Base-by-base conservation (phyloP, 2,888 invertebrate species). In the Augochlorella aurata region DNA sequence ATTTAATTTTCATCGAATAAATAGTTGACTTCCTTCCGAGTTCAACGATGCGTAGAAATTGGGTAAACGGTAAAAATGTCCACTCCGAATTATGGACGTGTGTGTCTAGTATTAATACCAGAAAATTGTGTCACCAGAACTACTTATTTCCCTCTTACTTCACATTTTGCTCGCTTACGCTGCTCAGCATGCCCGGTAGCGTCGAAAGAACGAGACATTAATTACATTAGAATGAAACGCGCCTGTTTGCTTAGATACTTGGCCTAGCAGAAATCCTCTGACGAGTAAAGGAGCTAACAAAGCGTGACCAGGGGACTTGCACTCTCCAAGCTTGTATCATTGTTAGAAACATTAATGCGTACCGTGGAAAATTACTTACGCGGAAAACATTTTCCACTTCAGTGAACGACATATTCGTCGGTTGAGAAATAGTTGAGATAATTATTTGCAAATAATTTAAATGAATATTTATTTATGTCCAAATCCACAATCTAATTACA, bases 211-310 rank as follows among this genome's bases (percentile, higher is more conserved):
- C 65, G 50, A 75, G 71, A 80, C 74, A 75, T 82, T 82, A 80
- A 82, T 72, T 75, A 72, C 81, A 70, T 82, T 80, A 80, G 71
- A 75, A 82, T 47, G 68, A 72, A 80, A 82, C 80, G 49, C 71
- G 67, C 21, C 18, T 68, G 50, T 49, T 80, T 80, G 68, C 61
- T 71, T 54, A 66, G 81, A 75, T 75, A 75, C 81, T 80, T 75
- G 74, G 63, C 72, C 52, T 61, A 68, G 81, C 74, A 72, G 80
- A 75, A 69, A 80, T 80, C 49, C 81, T 65, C 71, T 63, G 21
- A 74, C 80, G 65, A 49, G 54, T 75, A 50, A 75, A 67, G 71
- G 74, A 74, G 74, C 49, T 49, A 52, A 29, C 74, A 50, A 21
- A 49, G 66, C 47, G 49, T 29, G 18, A 16, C 63, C 49, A 61